Base-by-base conservation (phyloP, 2,888 invertebrate genomes). In the Ganaspis brasiliensis region DNA sequence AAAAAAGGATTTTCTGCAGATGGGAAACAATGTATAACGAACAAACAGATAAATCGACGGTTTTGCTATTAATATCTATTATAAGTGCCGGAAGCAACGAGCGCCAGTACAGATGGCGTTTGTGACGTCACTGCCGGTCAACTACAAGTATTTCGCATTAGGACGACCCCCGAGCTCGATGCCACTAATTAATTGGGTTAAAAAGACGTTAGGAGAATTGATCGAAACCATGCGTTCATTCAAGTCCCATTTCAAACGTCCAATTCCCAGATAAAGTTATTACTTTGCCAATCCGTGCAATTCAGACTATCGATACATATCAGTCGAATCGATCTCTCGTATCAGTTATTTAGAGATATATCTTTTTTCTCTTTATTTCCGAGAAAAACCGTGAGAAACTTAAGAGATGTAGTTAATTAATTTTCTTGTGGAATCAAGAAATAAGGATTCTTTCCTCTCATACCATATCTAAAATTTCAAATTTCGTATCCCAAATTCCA, bases 101-200 rank as follows among this genome's bases (percentile, higher is more conserved):
- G 86, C 84, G 77, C 76, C 67, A 40, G 70, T 59, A 74, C 81
- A 71, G 72, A 82, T 84, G 87, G 84, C 83, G 83, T 84, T 83
- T 80, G 84, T 84, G 89, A 90, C 91, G 90, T 90, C 89, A 91
- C 86, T 88, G 84, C 88, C 87, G 88, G 88, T 87, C 87, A 88
- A 88, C 87, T 89, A 91, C 91, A 91, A 90, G 91, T 89, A 89
- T 91, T 91, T 91, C 91, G 90, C 91, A 91, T 91, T 90, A 90
- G 76, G 76, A 63, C 57, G 71, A 56, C 78, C 77, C 79, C 78
- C 79, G 72, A 74, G 78, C 73, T 75, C 73, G 76, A 76, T 74
- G 67, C 74, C 72, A 84, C 77, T 89, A 90, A 90, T 90, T 91
- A 90, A 91, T 91, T 89, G 88, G 87, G 85, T 91, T 90, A 90